A percentile compares a stretch with the other conserved stretches of the same genome.
Evolutionary conservation across 2,113 vertebrate genomes (phyloP).

Genomic region (Channa maculata): DNA sequence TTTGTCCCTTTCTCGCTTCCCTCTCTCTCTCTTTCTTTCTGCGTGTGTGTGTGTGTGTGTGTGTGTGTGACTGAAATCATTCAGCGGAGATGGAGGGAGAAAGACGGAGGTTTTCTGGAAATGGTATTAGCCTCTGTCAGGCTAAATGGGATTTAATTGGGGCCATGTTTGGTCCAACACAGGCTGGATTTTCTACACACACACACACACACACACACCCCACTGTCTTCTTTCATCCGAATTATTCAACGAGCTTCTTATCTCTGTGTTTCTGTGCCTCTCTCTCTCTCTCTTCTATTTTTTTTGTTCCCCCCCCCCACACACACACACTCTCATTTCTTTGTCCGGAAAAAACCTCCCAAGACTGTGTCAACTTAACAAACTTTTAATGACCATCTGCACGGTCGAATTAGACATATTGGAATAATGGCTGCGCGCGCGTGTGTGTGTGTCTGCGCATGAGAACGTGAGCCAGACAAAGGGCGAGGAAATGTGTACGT

Average conservation of each 20-base stretch:
- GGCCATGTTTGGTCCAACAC: slow-evolving; percentile 45
- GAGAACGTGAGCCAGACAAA: slow-evolving; percentile 8
- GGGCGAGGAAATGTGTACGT: slow-evolving; percentile 54
- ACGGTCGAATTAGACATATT: neutral
- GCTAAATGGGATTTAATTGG: slow-evolving; percentile 59
- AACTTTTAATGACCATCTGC: slow-evolving; percentile 2
- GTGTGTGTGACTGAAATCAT: slow-evolving; percentile 13
- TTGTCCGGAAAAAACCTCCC: slow-evolving; percentile 10
- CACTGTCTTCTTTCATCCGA: slow-evolving; percentile 31
- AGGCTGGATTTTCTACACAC: slow-evolving; percentile 26
- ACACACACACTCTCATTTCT: neutral
- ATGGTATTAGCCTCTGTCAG: slow-evolving; percentile 55
- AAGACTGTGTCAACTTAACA: neutral
- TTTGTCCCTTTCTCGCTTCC: slow-evolving; percentile 34
- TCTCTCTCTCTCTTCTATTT: neutral
- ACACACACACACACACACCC: neutral
- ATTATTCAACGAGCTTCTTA: slow-evolving; percentile 26
- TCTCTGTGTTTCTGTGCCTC: neutral
- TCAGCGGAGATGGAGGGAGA: slow-evolving; percentile 26
- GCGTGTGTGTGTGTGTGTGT: slow-evolving; percentile 16
- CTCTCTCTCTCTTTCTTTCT: neutral
- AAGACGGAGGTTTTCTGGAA: slow-evolving; percentile 45
- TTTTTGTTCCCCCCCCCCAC: neutral
- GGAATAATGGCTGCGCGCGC: neutral
- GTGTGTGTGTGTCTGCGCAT: slow-evolving; percentile 3